A percentile compares a stretch with the other conserved stretches of the same genome.
Conservation (phyloP, 2,888 invertebrate genomes). For the Iphiclides podalirius region DNA sequence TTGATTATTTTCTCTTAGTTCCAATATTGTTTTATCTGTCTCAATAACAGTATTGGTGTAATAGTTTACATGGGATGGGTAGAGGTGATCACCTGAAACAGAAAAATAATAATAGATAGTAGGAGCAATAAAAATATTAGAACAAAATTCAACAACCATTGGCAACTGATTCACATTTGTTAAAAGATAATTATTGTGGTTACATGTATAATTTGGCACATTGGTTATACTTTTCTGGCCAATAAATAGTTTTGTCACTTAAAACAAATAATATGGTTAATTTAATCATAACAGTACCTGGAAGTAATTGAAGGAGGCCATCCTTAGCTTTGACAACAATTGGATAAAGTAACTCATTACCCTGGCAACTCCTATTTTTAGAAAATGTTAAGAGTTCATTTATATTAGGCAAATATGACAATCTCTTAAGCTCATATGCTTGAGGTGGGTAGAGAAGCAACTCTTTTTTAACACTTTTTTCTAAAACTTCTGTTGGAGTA, state of each 20-base stretch:
- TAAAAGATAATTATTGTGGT: too few species aligned
- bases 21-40: conserved; percentile 53
- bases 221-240: too few species aligned
- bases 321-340: conserved; percentile 76
- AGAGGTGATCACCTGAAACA: conserved; percentile 75
- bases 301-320: conserved; percentile 79
- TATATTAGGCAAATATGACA: conserved; percentile 78
- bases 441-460: conserved; percentile 86
- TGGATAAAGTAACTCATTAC: conserved; percentile 78
- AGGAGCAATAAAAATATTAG: too few species aligned
- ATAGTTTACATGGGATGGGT: conserved; percentile 62
- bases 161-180: too few species aligned
- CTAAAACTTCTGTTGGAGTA: conserved; percentile 74
- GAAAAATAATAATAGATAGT: too few species aligned
- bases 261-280: too few species aligned
- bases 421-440: conserved; percentile 84
- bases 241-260: too few species aligned
- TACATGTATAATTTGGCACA: too few species aligned
- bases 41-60: conserved; percentile 38
- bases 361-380: conserved; percentile 71
- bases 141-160: too few species aligned
- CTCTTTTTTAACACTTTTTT: conserved; percentile 52
- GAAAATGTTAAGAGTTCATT: conserved; percentile 81
- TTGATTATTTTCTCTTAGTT: conserved; percentile 48
- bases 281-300: conserved; percentile 71